Evolutionary conservation across 2,888 invertebrate genomes (phyloP).

Genomic region (Andrena trimmerana): DNA sequence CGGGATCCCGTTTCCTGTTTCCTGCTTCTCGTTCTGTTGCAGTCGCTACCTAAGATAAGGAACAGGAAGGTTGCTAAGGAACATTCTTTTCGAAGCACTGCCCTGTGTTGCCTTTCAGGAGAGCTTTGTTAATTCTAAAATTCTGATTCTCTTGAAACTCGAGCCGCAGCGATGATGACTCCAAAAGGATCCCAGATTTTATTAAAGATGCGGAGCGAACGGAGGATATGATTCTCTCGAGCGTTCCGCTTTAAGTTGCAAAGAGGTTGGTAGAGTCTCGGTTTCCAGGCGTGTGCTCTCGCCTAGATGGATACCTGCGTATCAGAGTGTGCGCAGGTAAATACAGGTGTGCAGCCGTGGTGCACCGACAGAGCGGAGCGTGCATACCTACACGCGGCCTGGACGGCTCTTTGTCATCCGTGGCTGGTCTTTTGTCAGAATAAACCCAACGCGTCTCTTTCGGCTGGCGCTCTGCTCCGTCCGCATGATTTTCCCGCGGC

Average conservation of each 20-base stretch:
- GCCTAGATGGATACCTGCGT: constrained; percentile 38
- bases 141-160: not conserved
- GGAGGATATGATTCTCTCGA: not conserved
- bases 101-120: not conserved
- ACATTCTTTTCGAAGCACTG: constrained; percentile 8
- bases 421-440: constrained; percentile 47
- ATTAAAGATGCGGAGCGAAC: not conserved
- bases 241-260: constrained; percentile 53
- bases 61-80: not conserved
- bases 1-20: constrained; percentile 19
- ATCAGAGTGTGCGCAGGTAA: constrained; percentile 45
- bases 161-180: too few relatives aligned
- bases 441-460: constrained; percentile 25
- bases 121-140: not conserved
- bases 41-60: not conserved
- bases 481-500: not conserved
- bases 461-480: not conserved
- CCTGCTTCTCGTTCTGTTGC: constrained; percentile 12
- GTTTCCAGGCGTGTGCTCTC: constrained; percentile 53
- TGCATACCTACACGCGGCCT: not conserved
- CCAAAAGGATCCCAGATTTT: too few relatives aligned
- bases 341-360: constrained; percentile 47
- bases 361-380: not conserved
- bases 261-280: constrained; percentile 47
- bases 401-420: constrained; percentile 40